Percentiles rank a stretch among this genome's conserved stretches.
These are phyloP conservation scores for Cercopithecus mona DNA, from an alignment of 2,113 vertebrate species.

Conservation along the genomic window DNA sequence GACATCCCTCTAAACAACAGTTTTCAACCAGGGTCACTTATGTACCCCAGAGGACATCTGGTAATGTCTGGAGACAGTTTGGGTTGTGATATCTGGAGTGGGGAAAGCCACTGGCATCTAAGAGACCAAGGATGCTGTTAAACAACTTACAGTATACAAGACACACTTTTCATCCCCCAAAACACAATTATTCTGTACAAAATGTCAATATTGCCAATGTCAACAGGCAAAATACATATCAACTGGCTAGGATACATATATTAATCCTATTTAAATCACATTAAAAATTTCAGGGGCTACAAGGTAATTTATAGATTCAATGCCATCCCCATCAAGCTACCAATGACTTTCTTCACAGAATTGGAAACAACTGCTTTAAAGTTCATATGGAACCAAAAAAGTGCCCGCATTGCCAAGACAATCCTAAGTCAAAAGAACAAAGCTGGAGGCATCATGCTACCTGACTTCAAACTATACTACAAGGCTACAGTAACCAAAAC, in stretches of 20 bases:
- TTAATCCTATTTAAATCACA: neutral
- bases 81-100: neutral
- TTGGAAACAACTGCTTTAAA: too few relatives aligned
- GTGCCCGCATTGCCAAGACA: too few relatives aligned
- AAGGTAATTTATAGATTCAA: too few relatives aligned
- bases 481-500: too few relatives aligned
- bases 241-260: neutral
- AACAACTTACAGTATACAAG: neutral
- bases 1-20: neutral
- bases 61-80: neutral
- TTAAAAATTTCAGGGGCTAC: neutral
- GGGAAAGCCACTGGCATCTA: neutral
- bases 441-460: too few relatives aligned
- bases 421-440: too few relatives aligned
- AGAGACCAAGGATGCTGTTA: neutral
- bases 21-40: neutral
- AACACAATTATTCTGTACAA: neutral
- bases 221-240: neutral
- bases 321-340: too few relatives aligned
- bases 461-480: too few relatives aligned
- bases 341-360: too few relatives aligned
- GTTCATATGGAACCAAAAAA: too few relatives aligned
- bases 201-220: neutral
- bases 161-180: neutral
- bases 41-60: neutral